Base-by-base conservation (phyloP, 2,888 invertebrate species). In the Psococerastis gibbosa region DNA sequence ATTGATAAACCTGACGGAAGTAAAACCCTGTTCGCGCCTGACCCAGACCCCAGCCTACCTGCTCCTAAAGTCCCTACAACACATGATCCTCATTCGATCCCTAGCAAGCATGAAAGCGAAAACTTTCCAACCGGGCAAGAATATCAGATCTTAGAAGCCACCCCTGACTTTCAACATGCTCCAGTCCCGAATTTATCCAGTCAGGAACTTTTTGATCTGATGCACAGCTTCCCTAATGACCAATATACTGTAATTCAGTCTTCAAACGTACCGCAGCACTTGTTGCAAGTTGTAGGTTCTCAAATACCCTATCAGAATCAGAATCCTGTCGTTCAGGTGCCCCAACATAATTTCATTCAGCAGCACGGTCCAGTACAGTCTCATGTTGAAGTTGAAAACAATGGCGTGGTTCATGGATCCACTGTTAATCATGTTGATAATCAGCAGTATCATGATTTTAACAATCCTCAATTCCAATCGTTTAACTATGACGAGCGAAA, bases 21-120 rank as follows among this genome's bases (percentile, higher is more conserved):
- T 13, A 43, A 44, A 4, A 41, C 46, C 2, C 59, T 62, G 45
- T 68, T 61, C 52, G 67, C 66, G 5, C 67, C 67, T 22, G 67
- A 69, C 54, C 65, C 65, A 11, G 66, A 65, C 54, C 66, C 66
- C 22, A 62, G 61, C 32, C 49, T 65, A 34, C 62, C 63, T 5
- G 56, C 62, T 3, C 54, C 55, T 6, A 62, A 62, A 45, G 54
- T 64, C 2, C 61, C 62, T 2, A 59, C 61, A 3, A 57, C 57
- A 2, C 61, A 60, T 35, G 62, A 51, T 47, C 58, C 62, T 4
- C 59, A 59, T 42, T 65, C 65, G 16, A 50, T 52, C 22, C 67
- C 67, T 2, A 65, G 64, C 54, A 11, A 11, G 11, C 6, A 27
- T 27, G 6, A 9, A 11, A 27, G 11, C 27, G 27, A 27, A 27